phyloP scores from a whole-genome alignment of 2,113 vertebrate species.

The Sakesphorus luctuosus region DNA sequence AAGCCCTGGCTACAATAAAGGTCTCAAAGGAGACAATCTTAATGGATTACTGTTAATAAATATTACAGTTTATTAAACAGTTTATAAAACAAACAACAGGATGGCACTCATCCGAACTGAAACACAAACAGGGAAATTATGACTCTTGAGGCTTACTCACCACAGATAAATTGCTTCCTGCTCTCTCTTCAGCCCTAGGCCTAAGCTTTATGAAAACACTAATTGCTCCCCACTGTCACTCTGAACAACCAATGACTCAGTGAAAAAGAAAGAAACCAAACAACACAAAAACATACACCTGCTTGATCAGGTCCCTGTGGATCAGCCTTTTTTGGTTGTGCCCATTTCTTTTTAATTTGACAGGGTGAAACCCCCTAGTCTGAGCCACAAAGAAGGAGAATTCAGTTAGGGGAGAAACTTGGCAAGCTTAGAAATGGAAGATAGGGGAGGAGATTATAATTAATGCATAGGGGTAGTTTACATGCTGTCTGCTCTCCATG shows the following conservation, averaged over 20 bases:
- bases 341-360: background rate
- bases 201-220: constrained; percentile 35
- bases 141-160: constrained; percentile 53
- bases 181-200: constrained; percentile 3
- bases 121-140: constrained; percentile 45
- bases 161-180: constrained; percentile 46
- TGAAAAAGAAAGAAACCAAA: background rate
- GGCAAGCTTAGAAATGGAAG: constrained; percentile 11
- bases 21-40: constrained; percentile 24
- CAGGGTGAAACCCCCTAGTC: background rate
- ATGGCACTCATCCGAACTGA: constrained; percentile 41
- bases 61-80: constrained; percentile 58
- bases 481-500: constrained; percentile 34
- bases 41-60: constrained; percentile 60
- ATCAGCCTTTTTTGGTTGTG: background rate
- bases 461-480: constrained; percentile 9
- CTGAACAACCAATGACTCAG: background rate
- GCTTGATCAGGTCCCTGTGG: background rate
- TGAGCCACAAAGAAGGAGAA: background rate
- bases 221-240: background rate
- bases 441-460: constrained; percentile 15
- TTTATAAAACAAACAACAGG: constrained; percentile 58
- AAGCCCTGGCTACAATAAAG: background rate
- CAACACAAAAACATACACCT: background rate
- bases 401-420: background rate